These are phyloP conservation scores for Acomys russatus DNA, from an alignment of 2,797 vertebrate species.

Conservation along the genomic window DNA sequence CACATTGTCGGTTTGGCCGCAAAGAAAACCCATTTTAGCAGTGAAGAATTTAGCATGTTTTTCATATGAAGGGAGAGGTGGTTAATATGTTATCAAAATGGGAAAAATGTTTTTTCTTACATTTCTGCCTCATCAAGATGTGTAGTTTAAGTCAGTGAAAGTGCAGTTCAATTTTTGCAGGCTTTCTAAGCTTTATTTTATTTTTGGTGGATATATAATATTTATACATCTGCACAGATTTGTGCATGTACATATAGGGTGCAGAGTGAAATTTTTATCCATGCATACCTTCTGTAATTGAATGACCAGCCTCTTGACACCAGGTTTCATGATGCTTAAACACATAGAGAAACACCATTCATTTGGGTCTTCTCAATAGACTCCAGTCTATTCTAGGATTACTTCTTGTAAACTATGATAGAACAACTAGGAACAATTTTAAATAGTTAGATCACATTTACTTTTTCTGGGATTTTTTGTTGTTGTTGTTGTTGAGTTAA, in stretches of 20 bases:
- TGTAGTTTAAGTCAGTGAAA: slow-evolving; percentile 61
- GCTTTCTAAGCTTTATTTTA: slow-evolving; percentile 39
- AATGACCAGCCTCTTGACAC: slow-evolving; percentile 23
- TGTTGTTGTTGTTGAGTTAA: neutral
- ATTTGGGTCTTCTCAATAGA: slow-evolving; percentile 23
- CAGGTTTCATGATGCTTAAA: neutral
- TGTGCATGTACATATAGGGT: neutral
- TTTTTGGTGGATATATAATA: slow-evolving; percentile 9
- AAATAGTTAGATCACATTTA: neutral
- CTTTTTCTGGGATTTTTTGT: neutral
- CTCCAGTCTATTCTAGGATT: slow-evolving; percentile 41
- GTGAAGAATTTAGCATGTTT: slow-evolving; percentile 80
- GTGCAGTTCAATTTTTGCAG: slow-evolving; percentile 56
- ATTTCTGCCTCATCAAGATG: slow-evolving; percentile 53
- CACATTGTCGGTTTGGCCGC: slow-evolving; percentile 70
- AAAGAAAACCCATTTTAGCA: slow-evolving; percentile 85
- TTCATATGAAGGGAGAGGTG: slow-evolving; percentile 78
- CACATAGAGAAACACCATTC: slow-evolving; percentile 50
- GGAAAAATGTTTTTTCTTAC: slow-evolving; percentile 64
- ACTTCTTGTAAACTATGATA: slow-evolving; percentile 8
- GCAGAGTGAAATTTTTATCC: neutral
- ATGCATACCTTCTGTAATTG: neutral
- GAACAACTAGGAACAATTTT: slow-evolving; percentile 25
- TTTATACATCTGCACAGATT: neutral
- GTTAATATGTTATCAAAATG: slow-evolving; percentile 76